A percentile compares a stretch with the other conserved stretches of the same genome.
Evolutionary conservation across 2,888 invertebrate species (phyloP).

Genomic region (Octonoba sinensis): DNA sequence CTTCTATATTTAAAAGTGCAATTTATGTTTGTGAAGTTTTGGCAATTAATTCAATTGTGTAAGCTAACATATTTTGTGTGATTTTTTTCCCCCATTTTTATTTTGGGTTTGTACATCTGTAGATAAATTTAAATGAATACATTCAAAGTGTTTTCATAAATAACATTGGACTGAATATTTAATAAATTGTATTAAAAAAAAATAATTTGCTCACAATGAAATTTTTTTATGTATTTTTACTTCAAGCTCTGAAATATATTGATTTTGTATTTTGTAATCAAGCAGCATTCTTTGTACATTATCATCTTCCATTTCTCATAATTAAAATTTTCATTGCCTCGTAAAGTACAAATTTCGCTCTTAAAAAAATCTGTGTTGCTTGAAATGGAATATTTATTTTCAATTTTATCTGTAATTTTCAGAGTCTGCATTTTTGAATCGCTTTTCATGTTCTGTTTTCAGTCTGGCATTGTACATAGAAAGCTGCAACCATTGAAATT

Average conservation of each 20-base stretch:
- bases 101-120: not conserved
- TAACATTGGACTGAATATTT: no score
- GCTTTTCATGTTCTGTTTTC: slow-evolving; percentile 17
- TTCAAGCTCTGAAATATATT: not conserved
- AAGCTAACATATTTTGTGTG: not conserved
- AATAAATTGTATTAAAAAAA: no score
- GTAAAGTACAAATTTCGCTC: no score
- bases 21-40: not conserved
- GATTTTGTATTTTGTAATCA: no score
- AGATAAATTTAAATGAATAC: not conserved
- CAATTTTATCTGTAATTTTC: not conserved
- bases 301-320: not conserved
- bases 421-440: no score
- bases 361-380: no score
- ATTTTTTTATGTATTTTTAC: not conserved
- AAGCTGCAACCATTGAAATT: slow-evolving; percentile 2
- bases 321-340: not conserved
- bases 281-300: no score
- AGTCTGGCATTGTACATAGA: slow-evolving; percentile 34
- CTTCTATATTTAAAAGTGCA: not conserved
- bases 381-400: not conserved
- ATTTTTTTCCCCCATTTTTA: not conserved
- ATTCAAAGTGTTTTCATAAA: no score
- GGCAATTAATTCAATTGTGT: not conserved
- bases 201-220: no score